Evolutionary conservation across 1,140 invertebrate species (phyloP), one percentile per base, ranked within the genome.

Genomic region (Trichoplusia ni): DNA sequence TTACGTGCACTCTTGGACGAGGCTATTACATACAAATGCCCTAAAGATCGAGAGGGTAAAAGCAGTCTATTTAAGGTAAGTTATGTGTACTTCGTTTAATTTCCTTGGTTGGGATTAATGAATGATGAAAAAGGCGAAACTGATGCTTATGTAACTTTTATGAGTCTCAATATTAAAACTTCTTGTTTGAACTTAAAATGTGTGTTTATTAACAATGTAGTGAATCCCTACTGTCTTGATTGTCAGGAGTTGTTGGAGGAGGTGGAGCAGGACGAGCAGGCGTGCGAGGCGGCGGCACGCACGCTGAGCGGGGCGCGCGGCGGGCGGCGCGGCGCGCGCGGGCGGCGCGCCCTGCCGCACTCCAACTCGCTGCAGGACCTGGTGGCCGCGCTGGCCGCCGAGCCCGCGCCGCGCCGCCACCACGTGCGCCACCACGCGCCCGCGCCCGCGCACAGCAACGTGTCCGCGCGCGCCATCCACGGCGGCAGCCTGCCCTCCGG

Each of bases 21-120:
- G 92, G 95, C 95, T 59, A 92, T 95, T 75, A 94, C 92, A 44
- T 96, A 95, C 85, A 95, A 95, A 84, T 92, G 93, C 75, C 95
- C 95, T 33, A 95, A 95, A 91, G 95, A 95, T 82, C 90, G 94
- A 56, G 94, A 95, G 84, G 94, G 94, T 72, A 95, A 95, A 86
- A 95, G 94, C 74, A 92, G 91, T 82, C 91, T 95, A 16, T 95
- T 95, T 84, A 94, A 95, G 91, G 95, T 95, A 87, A 87, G 77
- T 74, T 60, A 35, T 35, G 27, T 49, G 14, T 27, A 49, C 4
- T 19, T 5, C 16, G 5, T 40, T n/a, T n/a, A n/a, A n/a, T n/a
- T n/a, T n/a, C n/a, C n/a, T n/a, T n/a, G n/a, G n/a, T n/a, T n/a
- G n/a, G n/a, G n/a, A n/a, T n/a, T n/a, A n/a, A n/a, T n/a, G n/a